These are phyloP conservation scores for Megalopta genalis DNA, from an alignment of 1,140 invertebrate genomes.

Conservation along the genomic window DNA sequence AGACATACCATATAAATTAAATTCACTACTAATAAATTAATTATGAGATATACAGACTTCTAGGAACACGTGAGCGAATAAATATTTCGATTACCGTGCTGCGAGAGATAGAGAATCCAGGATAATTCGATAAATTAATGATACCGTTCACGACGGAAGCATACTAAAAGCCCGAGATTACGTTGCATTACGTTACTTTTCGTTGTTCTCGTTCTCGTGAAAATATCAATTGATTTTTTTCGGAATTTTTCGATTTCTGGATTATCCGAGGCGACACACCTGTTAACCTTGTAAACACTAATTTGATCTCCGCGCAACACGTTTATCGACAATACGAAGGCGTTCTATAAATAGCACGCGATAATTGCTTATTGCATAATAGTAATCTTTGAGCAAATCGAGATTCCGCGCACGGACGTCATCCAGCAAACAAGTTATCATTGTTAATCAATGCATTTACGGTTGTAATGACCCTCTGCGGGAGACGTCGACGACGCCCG, in stretches of 20 bases:
- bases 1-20: too few relatives aligned
- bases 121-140: background rate
- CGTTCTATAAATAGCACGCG: conserved; percentile 42
- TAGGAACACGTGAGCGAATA: background rate
- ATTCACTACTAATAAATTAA: too few relatives aligned
- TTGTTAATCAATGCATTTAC: conserved; percentile 1
- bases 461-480: background rate
- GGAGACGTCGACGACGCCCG: background rate
- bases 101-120: too few relatives aligned
- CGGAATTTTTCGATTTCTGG: too few relatives aligned
- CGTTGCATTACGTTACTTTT: too few relatives aligned
- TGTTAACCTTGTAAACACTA: too few relatives aligned
- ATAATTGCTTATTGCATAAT: conserved; percentile 42
- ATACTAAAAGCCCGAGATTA: background rate
- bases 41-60: background rate
- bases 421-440: conserved; percentile 24
- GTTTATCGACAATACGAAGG: conserved; percentile 44
- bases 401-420: conserved; percentile 40
- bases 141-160: background rate
- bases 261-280: too few relatives aligned
- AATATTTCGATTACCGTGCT: background rate
- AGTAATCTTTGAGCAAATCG: conserved; percentile 47
- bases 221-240: too few relatives aligned
- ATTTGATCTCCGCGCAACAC: background rate
- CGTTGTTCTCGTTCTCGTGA: too few relatives aligned